A percentile compares a stretch with the other conserved stretches of the same genome.
phyloP scores from a whole-genome alignment of 2,113 vertebrate genomes.

The Amblyornis subalaris region DNA sequence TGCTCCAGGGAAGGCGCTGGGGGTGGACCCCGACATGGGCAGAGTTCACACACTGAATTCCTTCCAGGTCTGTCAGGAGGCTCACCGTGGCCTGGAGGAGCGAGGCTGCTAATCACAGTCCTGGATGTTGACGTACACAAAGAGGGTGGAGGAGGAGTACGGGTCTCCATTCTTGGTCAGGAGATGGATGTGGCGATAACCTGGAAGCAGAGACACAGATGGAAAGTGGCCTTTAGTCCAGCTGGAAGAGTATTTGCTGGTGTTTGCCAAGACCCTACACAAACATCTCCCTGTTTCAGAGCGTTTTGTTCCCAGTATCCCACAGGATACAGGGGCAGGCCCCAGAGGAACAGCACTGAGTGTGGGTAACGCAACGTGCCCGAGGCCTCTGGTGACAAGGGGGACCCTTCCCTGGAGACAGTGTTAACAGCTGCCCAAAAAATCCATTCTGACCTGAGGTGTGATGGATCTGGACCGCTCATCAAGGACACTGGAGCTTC shows the following conservation, averaged over 20 bases:
- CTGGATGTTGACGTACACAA: slow-evolving; percentile 80
- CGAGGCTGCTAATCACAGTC: slow-evolving; percentile 59
- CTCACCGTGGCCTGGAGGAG: background rate
- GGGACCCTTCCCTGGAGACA: background rate
- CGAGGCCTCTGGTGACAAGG: background rate
- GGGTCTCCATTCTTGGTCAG: slow-evolving; percentile 83
- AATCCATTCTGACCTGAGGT: background rate
- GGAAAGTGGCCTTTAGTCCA: background rate
- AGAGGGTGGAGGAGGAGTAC: slow-evolving; percentile 84
- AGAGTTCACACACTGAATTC: background rate
- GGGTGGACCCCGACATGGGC: background rate
- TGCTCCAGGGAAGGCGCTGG: slow-evolving; percentile 16
- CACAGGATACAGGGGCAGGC: background rate
- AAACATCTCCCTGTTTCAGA: background rate
- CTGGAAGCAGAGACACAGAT: slow-evolving; percentile 62
- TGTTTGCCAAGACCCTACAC: background rate
- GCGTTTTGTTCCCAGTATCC: background rate
- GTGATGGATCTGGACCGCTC: background rate
- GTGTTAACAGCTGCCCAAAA: background rate
- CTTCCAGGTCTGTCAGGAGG: background rate
- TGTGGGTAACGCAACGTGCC: fast-evolving
- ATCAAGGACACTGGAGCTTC: background rate
- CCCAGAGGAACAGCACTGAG: background rate
- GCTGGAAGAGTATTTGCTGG: background rate
- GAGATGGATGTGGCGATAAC: slow-evolving; percentile 92